phyloP scores from a whole-genome alignment of 1,140 invertebrate genomes.

The Alviniconcha marisindica region DNA sequence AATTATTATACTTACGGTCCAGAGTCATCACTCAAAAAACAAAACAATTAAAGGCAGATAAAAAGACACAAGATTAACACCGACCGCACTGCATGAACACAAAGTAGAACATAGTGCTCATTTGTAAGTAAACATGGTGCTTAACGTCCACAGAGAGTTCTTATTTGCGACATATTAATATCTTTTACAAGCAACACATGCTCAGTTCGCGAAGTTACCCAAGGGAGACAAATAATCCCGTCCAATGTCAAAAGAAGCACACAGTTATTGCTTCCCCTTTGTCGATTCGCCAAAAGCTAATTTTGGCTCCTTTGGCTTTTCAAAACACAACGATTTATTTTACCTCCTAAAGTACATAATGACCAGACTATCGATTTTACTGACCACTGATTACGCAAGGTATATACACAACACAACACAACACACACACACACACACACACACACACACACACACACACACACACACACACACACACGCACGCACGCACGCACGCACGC shows the following conservation, averaged over 20 bases:
- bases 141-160: no score
- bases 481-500: background rate
- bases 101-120: no score
- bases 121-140: no score
- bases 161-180: no score
- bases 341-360: background rate
- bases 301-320: background rate
- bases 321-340: background rate
- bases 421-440: conserved; percentile 16
- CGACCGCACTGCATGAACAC: no score
- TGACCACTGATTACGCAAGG: background rate
- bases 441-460: background rate
- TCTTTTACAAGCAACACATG: no score
- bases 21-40: no score
- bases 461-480: conserved; percentile 18
- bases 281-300: background rate
- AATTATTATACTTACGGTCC: no score
- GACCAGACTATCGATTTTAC: background rate
- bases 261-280: no score
- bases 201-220: no score
- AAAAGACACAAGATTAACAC: no score
- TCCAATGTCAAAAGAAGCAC: background rate
- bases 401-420: background rate
- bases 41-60: background rate
- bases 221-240: background rate